phyloP scores from a whole-genome alignment of 2,113 vertebrate genomes.

The Elaphurus davidianus region DNA sequence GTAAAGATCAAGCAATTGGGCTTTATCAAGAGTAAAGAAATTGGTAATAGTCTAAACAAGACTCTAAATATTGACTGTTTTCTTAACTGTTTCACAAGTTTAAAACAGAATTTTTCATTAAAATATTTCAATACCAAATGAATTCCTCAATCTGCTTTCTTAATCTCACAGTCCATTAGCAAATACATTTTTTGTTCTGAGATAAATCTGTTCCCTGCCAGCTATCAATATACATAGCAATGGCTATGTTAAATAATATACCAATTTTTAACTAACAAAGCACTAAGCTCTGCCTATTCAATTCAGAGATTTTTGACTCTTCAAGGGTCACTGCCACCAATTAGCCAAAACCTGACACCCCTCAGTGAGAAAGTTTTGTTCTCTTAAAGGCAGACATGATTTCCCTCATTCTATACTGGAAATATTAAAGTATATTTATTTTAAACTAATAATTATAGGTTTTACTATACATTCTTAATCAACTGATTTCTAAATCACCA shows the following conservation, averaged over 20 bases:
- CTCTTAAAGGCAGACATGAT: background rate
- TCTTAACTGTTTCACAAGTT: background rate
- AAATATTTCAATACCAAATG: background rate
- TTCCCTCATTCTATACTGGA: background rate
- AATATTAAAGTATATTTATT: background rate
- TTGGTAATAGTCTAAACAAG: background rate
- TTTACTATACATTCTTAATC: background rate
- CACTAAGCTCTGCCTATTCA: background rate
- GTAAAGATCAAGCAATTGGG: background rate
- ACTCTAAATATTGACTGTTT: background rate
- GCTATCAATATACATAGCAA: background rate
- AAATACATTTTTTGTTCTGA: slow-evolving; percentile 13
- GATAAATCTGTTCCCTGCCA: background rate
- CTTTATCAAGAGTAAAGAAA: background rate
- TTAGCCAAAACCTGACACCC: background rate
- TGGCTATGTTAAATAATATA: background rate
- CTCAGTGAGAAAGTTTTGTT: background rate
- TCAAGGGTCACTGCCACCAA: background rate
- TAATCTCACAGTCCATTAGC: background rate
- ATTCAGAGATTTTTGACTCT: background rate
- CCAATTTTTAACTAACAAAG: background rate
- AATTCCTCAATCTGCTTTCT: background rate
- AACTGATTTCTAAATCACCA: background rate
- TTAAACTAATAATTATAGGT: background rate
- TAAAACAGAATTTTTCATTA: slow-evolving; percentile 14